Conservation (phyloP, 2,888 invertebrate species). For the Megalurothrips usitatus region DNA sequence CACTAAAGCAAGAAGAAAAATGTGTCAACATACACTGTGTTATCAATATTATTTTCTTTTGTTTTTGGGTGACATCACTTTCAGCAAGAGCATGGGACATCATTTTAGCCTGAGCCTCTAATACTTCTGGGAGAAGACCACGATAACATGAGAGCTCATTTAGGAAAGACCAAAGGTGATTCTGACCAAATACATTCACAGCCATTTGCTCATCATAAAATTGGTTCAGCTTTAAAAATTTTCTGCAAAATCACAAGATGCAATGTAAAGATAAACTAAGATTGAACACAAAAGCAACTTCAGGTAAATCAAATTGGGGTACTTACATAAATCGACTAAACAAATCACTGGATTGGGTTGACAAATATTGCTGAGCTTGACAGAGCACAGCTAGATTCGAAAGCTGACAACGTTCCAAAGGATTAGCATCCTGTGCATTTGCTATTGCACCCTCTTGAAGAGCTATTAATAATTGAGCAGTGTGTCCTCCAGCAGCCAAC, state of each 20-base stretch:
- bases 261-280: constrained; percentile 32
- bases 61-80: constrained; percentile 35
- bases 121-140: constrained; percentile 55
- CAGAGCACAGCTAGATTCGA: constrained; percentile 63
- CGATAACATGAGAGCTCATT: constrained; percentile 52
- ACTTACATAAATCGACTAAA: constrained; percentile 15
- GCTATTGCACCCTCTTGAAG: constrained; percentile 52
- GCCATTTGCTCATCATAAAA: constrained; percentile 62
- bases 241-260: constrained; percentile 45
- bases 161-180: constrained; percentile 58
- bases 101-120: constrained; percentile 53
- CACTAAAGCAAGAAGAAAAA: not conserved
- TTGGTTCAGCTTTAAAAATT: constrained; percentile 56
- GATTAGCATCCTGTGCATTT: constrained; percentile 47
- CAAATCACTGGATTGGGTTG: constrained; percentile 40
- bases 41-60: constrained; percentile 23
- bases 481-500: constrained; percentile 58
- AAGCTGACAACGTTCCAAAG: constrained; percentile 59
- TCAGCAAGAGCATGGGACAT: constrained; percentile 41
- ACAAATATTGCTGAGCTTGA: constrained; percentile 55
- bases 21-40: not conserved
- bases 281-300: constrained; percentile 34
- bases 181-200: constrained; percentile 59
- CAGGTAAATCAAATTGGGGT: constrained; percentile 22
- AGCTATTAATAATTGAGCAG: constrained; percentile 56